A percentile compares a stretch with the other conserved stretches of the same genome.
These are phyloP conservation scores for Anomalospiza imberbis DNA, from an alignment of 2,797 vertebrate species.

Conservation along the genomic window DNA sequence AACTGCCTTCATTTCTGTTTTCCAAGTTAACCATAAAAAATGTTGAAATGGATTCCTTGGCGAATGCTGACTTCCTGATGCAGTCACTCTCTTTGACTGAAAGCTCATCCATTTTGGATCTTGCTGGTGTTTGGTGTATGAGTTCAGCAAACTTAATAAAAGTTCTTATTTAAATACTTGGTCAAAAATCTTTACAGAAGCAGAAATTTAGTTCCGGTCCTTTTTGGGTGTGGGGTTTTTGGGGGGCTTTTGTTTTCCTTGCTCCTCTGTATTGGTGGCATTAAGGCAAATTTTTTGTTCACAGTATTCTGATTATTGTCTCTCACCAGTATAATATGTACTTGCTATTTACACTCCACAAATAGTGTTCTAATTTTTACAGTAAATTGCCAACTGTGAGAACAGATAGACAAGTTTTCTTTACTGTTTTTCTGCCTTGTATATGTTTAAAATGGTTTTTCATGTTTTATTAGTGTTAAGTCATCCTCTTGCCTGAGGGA, in stretches of 20 bases:
- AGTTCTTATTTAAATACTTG: not conserved
- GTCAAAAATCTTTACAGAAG: not conserved
- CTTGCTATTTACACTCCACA: not conserved
- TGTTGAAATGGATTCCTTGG: conserved; percentile 55
- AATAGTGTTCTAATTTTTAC: not conserved
- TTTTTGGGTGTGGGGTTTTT: not conserved
- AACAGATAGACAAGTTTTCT: not conserved
- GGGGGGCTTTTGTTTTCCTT: not conserved
- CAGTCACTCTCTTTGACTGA: conserved; percentile 30
- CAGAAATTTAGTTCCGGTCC: not conserved
- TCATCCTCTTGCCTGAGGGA: not conserved
- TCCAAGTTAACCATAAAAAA: conserved; percentile 58
- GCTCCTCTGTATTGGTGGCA: not conserved
- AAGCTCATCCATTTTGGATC: not conserved
- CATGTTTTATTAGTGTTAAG: not conserved
- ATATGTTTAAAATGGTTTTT: not conserved
- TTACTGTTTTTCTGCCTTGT: not conserved
- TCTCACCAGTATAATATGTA: not conserved
- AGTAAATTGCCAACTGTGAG: not conserved
- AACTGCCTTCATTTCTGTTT: conserved; percentile 56
- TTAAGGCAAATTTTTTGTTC: not conserved
- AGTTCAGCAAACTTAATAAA: not conserved
- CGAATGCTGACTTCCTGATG: conserved; percentile 46
- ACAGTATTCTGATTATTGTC: not conserved
- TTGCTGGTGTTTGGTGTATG: not conserved